Percentiles rank a stretch among this genome's conserved stretches.
These are phyloP conservation scores for Homalodisca vitripennis DNA, from an alignment of 1,140 invertebrate species.

Conservation along the genomic window DNA sequence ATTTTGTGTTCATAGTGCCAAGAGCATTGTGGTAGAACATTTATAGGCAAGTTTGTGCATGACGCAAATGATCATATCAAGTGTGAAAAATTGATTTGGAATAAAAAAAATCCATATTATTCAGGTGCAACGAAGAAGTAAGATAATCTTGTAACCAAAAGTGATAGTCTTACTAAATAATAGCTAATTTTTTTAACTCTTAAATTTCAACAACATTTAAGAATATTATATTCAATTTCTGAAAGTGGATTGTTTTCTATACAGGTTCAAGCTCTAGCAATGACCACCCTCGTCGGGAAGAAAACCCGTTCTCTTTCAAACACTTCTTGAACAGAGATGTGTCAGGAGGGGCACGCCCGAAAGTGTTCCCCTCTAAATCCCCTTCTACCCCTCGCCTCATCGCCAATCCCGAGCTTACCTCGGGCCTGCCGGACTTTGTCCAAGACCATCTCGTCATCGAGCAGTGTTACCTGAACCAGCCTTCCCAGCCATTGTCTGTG, in stretches of 20 bases:
- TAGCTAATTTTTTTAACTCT: not conserved
- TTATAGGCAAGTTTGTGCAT: too few relatives aligned
- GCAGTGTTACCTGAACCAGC: conserved; percentile 48
- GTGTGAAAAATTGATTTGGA: too few relatives aligned
- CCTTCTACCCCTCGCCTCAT: conserved; percentile 30
- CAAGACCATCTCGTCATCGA: conserved; percentile 61
- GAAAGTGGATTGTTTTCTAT: conserved; percentile 22
- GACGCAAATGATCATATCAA: too few relatives aligned
- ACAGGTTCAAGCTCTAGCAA: conserved; percentile 44
- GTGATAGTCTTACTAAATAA: not conserved
- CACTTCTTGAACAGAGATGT: conserved; percentile 67
- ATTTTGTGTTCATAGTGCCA: too few relatives aligned
- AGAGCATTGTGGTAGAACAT: too few relatives aligned
- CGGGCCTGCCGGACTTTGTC: conserved; percentile 59
- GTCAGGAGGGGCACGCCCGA: conserved; percentile 34
- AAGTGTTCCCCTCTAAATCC: conserved; percentile 35
- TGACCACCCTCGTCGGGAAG: conserved; percentile 57
- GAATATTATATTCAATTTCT: too few relatives aligned
- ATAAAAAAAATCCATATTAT: too few relatives aligned
- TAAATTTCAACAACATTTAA: too few relatives aligned
- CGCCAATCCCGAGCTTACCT: conserved; percentile 42
- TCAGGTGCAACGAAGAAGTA: too few relatives aligned
- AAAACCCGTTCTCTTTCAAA: conserved; percentile 77
- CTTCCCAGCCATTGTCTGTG: conserved; percentile 37
- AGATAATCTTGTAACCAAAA: not conserved